Percentiles rank a stretch among this genome's conserved stretches.
Evolutionary conservation across 2,797 vertebrate species (phyloP).

Genomic region (Acrossocheilus fasciatus): DNA sequence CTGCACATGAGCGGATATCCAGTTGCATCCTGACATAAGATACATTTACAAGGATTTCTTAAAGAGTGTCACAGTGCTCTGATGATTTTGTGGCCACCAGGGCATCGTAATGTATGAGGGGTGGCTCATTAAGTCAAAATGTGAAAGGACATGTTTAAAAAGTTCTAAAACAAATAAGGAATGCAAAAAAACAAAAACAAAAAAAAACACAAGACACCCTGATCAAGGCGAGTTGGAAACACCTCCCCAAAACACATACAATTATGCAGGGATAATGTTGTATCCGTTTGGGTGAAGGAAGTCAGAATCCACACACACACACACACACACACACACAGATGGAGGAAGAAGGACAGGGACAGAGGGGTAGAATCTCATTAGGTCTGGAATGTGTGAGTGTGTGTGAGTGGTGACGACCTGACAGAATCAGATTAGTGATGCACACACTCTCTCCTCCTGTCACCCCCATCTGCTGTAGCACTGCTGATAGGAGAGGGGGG

Average conservation of each 20-base stretch:
- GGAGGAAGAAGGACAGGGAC: conserved; percentile 32
- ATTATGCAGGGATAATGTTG: conserved; percentile 14
- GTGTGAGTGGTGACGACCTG: conserved; percentile 36
- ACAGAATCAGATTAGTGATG: conserved; percentile 72
- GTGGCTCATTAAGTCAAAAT: background rate
- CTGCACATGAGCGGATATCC: background rate
- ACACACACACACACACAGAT: conserved; percentile 14
- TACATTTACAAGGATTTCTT: background rate
- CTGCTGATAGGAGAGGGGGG: conserved; percentile 2
- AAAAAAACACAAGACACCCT: background rate
- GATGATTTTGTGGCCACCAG: background rate
- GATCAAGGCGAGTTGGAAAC: background rate
- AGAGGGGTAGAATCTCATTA: conserved; percentile 32
- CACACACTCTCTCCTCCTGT: conserved; percentile 69
- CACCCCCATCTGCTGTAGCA: conserved; percentile 70
- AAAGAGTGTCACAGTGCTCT: background rate
- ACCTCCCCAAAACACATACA: background rate
- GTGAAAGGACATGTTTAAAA: background rate
- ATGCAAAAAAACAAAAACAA: background rate
- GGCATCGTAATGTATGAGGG: background rate
- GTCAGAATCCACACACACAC: conserved; percentile 18
- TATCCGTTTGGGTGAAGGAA: background rate
- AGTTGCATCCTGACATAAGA: background rate
- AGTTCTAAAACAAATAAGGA: background rate
- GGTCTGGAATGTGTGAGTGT: conserved; percentile 29